phyloP scores from a whole-genome alignment of 2,113 vertebrate species.

The Oncorhynchus mykiss region DNA sequence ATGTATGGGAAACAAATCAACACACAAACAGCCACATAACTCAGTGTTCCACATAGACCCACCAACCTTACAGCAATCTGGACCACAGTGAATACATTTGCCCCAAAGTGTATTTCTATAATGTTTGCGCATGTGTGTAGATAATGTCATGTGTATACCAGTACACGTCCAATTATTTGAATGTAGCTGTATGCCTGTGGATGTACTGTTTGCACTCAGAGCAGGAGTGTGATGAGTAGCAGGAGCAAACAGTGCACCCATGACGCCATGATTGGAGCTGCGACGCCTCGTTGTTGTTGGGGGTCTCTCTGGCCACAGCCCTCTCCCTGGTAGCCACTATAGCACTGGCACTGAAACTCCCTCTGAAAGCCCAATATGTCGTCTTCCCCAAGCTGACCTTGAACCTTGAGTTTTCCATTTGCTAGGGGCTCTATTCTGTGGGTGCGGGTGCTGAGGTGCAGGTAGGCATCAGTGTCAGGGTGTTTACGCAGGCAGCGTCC shows the following conservation, averaged over 20 bases:
- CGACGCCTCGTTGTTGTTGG: slow-evolving; percentile 31
- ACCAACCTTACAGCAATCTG: slow-evolving; percentile 38
- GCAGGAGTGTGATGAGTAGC: slow-evolving; percentile 41
- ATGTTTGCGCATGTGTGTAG: slow-evolving; percentile 2
- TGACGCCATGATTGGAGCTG: background rate
- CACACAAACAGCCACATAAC: slow-evolving; percentile 44
- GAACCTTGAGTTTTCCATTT: slow-evolving; percentile 59
- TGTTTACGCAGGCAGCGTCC: slow-evolving; percentile 86
- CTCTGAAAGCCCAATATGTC: slow-evolving; percentile 66
- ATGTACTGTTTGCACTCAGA: slow-evolving; percentile 3
- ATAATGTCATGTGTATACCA: background rate
- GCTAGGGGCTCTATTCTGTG: slow-evolving; percentile 65
- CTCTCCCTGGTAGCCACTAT: slow-evolving; percentile 80
- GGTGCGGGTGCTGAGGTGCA: slow-evolving; percentile 84
- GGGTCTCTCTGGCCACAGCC: slow-evolving; percentile 70
- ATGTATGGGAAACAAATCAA: slow-evolving; percentile 26
- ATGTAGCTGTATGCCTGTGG: background rate
- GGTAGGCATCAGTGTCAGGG: slow-evolving; percentile 74
- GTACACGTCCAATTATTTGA: background rate
- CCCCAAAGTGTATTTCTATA: background rate
- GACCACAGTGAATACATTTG: slow-evolving; percentile 2
- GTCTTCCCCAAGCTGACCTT: slow-evolving; percentile 66
- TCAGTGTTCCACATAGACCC: slow-evolving; percentile 43
- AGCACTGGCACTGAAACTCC: slow-evolving; percentile 90
- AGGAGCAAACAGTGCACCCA: slow-evolving; percentile 29